Evolutionary conservation across 2,888 invertebrate genomes (phyloP).

Genomic region (Eretmocerus hayati): DNA sequence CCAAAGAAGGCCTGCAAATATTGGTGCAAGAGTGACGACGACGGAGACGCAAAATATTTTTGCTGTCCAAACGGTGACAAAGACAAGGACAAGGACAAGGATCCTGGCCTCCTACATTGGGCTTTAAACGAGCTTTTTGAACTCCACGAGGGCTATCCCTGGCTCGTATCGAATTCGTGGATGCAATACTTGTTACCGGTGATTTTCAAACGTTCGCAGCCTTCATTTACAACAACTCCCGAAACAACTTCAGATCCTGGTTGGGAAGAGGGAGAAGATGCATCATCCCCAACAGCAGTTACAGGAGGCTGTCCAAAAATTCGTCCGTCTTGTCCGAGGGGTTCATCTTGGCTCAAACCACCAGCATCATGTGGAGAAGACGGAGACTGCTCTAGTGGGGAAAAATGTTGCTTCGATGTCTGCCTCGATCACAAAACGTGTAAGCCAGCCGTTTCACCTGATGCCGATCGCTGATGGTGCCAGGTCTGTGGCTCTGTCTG

Average conservation of each 20-base stretch:
- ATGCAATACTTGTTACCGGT: slow-evolving; percentile 7
- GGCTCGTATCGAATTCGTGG: slow-evolving; percentile 7
- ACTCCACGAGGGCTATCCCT: not conserved
- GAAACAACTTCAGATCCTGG: too few relatives aligned
- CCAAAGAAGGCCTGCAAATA: slow-evolving; percentile 16
- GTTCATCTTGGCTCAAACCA: slow-evolving; percentile 7
- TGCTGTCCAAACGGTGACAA: slow-evolving; percentile 12
- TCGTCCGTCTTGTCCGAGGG: slow-evolving; percentile 12
- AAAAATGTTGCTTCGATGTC: slow-evolving; percentile 21
- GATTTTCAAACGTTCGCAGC: slow-evolving; percentile 5
- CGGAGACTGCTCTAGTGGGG: not conserved
- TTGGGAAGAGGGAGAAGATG: not conserved
- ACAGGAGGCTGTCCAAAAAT: slow-evolving; percentile 10
- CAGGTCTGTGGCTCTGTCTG: too few relatives aligned
- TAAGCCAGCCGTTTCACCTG: slow-evolving; percentile 2
- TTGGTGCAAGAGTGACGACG: slow-evolving; percentile 18
- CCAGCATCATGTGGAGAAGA: slow-evolving; percentile 8
- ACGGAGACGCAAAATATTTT: slow-evolving; percentile 6
- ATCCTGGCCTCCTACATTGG: slow-evolving; percentile 1
- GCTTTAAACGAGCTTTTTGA: slow-evolving; percentile 7
- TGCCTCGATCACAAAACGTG: slow-evolving; percentile 22
- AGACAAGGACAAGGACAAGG: not conserved
- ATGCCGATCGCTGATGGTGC: not conserved
- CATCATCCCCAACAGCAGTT: too few relatives aligned
- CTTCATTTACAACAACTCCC: too few relatives aligned